These are phyloP conservation scores for Bostrychus sinensis DNA, from an alignment of 2,113 vertebrate species.

Conservation along the genomic window DNA sequence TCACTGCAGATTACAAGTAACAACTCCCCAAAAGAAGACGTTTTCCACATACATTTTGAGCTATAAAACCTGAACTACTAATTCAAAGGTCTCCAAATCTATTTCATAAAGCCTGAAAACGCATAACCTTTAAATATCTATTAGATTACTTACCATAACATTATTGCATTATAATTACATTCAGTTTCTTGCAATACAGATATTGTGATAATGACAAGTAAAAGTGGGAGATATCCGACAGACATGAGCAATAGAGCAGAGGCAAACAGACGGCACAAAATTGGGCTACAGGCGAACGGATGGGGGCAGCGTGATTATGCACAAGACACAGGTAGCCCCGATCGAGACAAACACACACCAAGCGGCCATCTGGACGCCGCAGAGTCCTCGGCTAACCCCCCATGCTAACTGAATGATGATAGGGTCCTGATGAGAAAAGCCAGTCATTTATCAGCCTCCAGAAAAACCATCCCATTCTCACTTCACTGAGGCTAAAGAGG, in stretches of 20 bases:
- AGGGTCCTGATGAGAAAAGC: slow-evolving; percentile 2
- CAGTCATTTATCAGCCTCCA: slow-evolving; percentile 27
- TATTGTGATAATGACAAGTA: slow-evolving; percentile 38
- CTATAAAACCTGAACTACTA: too few species aligned
- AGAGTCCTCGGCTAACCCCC: slow-evolving; percentile 45
- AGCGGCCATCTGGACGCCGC: slow-evolving; percentile 51
- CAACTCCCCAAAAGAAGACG: too few species aligned
- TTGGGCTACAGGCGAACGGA: slow-evolving; percentile 9
- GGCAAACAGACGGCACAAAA: slow-evolving; percentile 19
- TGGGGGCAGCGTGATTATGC: slow-evolving; percentile 13
- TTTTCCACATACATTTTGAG: too few species aligned
- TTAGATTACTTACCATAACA: too few species aligned
- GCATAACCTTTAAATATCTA: too few species aligned
- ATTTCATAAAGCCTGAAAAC: too few species aligned
- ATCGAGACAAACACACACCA: slow-evolving; percentile 41
- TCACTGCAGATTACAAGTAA: too few species aligned
- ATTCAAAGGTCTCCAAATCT: too few species aligned
- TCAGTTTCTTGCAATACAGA: too few species aligned
- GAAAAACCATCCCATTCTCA: slow-evolving; percentile 8
- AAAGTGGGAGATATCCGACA: slow-evolving; percentile 16
- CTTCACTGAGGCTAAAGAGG: slow-evolving; percentile 1
- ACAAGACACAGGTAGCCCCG: slow-evolving; percentile 41
- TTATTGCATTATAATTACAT: too few species aligned
- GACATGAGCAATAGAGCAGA: slow-evolving; percentile 26
- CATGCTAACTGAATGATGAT: slow-evolving; percentile 24